These are phyloP conservation scores for Phrynocephalus guinanensis DNA, from an alignment of 2,797 vertebrate species.

Conservation along the genomic window DNA sequence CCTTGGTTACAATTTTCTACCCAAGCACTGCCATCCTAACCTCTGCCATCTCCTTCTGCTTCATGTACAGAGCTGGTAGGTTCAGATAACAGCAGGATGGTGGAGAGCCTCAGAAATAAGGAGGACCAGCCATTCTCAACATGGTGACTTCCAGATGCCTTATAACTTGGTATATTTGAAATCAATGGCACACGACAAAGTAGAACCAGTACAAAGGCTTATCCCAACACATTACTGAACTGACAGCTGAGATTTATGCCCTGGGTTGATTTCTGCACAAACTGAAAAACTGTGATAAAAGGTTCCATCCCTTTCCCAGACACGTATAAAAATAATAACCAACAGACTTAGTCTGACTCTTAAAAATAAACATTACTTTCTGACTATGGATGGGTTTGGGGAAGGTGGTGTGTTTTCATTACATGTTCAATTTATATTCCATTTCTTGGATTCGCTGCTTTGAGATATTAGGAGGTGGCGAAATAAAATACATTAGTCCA, in stretches of 20 bases:
- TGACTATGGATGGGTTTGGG: background rate
- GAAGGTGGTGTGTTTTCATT: background rate
- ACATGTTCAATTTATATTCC: background rate
- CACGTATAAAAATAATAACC: background rate
- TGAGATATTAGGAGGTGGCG: background rate
- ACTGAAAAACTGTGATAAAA: background rate
- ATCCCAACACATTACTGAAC: background rate
- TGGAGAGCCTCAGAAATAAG: background rate
- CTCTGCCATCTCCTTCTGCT: background rate
- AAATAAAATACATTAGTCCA: background rate
- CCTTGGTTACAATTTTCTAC: background rate
- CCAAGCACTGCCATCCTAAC: background rate
- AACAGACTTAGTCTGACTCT: background rate
- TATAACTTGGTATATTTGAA: background rate
- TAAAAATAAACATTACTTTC: background rate
- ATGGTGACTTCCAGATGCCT: background rate
- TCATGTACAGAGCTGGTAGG: background rate
- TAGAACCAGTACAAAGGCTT: no score
- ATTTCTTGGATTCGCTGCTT: background rate
- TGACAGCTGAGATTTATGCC: background rate
- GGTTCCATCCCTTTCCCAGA: background rate
- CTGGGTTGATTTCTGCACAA: background rate
- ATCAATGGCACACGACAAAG: background rate
- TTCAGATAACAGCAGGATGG: background rate
- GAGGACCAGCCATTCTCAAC: background rate